Conservation (phyloP, 2,113 vertebrate genomes). For the Spea multiplicata region DNA sequence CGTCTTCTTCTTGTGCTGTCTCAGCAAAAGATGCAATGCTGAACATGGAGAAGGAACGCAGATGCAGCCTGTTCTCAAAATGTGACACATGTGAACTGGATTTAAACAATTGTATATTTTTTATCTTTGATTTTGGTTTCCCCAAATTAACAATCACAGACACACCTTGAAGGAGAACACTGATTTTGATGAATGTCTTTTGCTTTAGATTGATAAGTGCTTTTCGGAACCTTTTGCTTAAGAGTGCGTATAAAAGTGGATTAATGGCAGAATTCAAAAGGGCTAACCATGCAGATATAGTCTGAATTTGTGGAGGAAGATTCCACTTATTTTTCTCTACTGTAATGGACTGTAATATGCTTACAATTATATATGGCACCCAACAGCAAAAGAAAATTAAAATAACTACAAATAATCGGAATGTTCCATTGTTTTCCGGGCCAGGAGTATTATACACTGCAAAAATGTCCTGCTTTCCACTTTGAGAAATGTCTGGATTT, state of each 20-base stretch:
- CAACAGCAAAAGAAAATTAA: conserved; percentile 55
- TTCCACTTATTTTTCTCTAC: conserved; percentile 29
- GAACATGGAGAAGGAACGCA: conserved; percentile 6
- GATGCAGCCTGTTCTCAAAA: conserved; percentile 1
- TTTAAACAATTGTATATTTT: conserved; percentile 31
- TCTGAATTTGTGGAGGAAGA: conserved; percentile 39
- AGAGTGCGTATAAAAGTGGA: conserved; percentile 48
- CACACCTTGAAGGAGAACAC: conserved; percentile 45
- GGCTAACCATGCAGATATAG: conserved; percentile 38
- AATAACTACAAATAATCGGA: conserved; percentile 51
- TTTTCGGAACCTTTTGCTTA: conserved; percentile 50
- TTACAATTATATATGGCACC: conserved; percentile 42
- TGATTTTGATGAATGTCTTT: conserved; percentile 50
- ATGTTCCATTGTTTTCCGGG: conserved; percentile 46
- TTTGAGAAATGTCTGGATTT: conserved; percentile 34
- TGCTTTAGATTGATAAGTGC: conserved; percentile 52
- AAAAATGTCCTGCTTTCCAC: conserved; percentile 43
- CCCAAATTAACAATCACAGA: conserved; percentile 36
- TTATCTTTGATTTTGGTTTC: conserved; percentile 41
- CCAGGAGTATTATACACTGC: neutral
- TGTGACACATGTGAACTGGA: neutral
- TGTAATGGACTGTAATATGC: conserved; percentile 43
- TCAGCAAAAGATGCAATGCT: conserved; percentile 12
- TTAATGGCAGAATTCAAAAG: conserved; percentile 48
- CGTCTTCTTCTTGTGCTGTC: conserved; percentile 13